Base-by-base conservation (phyloP, 2,113 vertebrate genomes). In the Phainopepla nitens region DNA sequence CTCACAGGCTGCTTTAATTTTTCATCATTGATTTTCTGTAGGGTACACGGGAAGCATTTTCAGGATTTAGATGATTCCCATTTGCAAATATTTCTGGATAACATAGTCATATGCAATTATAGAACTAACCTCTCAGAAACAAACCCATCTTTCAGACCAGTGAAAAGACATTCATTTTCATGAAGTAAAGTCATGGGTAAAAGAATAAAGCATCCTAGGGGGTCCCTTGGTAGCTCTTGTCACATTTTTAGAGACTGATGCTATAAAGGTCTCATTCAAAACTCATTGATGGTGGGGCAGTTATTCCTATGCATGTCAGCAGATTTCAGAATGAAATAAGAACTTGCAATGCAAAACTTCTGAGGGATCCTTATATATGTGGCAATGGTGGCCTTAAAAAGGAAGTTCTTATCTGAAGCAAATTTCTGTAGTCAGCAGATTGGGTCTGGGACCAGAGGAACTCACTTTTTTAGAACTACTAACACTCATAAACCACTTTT, bases 21-120 rank as follows among this genome's bases (percentile, higher is more conserved):
- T 53, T 87, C 51, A 51, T 42, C 24, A 72, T 53, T 96, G 90
- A 92, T 95, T 97, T 97, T 86, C 85, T 90, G 62, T 62, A 89
- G 62, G n/a, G 45, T 50, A 72, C 75, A 73, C 16, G 12, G 45
- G 39, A 80, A 94, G 53, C 62, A 89, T 87, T 81, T 76, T 72
- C 84, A 79, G 71, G 80, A 90, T 93, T 93, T 97, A 96, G 80
- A 61, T 70, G 53, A 89, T 79, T 92, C 84, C 75, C 82, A 95
- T 95, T 84, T 82, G 89, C 72, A 92, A 96, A 94, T 94, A 96
- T 90, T 93, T 96, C 89, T 87, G 94, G 82, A 94, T 88, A 91
- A 69, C 47, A 76, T 39, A 95, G 60, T 79, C 54, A 84, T 45
- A 81, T 72, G 76, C 91, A 93, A 85, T 92, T 94, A 85, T 23